These are phyloP conservation scores for Eupithecia subfuscata DNA, from an alignment of 2,888 invertebrate genomes.

Conservation along the genomic window DNA sequence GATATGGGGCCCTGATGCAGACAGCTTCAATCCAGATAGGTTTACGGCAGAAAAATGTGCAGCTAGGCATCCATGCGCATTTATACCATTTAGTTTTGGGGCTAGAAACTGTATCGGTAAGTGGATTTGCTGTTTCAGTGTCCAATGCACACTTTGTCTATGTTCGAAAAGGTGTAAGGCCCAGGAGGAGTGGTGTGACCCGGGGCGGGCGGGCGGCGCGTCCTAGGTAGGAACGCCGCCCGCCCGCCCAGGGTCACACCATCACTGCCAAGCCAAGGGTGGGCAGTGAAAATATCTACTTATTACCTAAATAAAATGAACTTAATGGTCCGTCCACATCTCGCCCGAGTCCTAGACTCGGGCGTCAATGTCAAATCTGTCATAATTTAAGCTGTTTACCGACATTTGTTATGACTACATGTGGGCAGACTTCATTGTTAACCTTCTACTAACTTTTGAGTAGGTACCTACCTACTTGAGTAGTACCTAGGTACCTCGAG, in stretches of 20 bases:
- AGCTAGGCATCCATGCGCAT: constrained; percentile 74
- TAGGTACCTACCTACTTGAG: background rate
- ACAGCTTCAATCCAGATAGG: constrained; percentile 84
- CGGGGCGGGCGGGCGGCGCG: background rate
- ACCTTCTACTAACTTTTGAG: too few relatives aligned
- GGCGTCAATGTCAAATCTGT: background rate
- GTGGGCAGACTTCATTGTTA: background rate
- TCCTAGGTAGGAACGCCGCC: background rate
- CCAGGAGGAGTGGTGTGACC: too few relatives aligned
- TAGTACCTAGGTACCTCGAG: background rate
- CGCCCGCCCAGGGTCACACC: background rate
- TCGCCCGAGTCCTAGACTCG: too few relatives aligned
- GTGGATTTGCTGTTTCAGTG: background rate
- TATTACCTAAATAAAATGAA: too few relatives aligned
- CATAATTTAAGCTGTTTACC: background rate
- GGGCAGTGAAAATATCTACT: too few relatives aligned
- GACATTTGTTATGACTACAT: background rate
- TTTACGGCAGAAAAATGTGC: constrained; percentile 80
- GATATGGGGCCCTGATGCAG: constrained; percentile 84
- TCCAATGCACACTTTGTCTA: background rate
- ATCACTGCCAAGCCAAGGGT: background rate
- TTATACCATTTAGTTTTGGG: constrained; percentile 78
- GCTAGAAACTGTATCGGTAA: constrained; percentile 80
- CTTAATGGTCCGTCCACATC: too few relatives aligned
- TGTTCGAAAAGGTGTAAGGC: background rate